These are phyloP conservation scores for Steinernema hermaphroditum DNA, from an alignment of 2,888 invertebrate species.

Conservation along the genomic window DNA sequence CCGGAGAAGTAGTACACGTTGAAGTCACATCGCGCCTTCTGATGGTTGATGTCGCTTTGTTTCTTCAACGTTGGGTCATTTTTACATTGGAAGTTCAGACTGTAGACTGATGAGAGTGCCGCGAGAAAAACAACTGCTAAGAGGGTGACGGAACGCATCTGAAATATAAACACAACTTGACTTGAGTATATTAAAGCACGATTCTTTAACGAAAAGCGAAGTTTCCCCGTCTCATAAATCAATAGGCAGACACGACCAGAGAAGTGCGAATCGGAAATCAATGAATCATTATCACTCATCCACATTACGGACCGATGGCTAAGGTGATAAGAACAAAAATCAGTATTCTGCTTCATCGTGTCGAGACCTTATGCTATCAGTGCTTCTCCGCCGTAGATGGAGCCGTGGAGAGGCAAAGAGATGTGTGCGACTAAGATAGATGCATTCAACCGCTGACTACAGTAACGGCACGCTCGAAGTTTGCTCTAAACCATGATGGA, in stretches of 20 bases:
- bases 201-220: too few species aligned
- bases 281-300: constrained; percentile 5
- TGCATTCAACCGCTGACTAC: too few species aligned
- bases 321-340: constrained; percentile 27
- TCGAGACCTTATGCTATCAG: constrained; percentile 25
- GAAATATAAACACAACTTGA: too few species aligned
- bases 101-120: background rate
- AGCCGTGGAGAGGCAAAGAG: background rate
- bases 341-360: constrained; percentile 22
- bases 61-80: too few species aligned
- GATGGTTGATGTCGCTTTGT: too few species aligned
- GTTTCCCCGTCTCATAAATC: too few species aligned
- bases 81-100: too few species aligned
- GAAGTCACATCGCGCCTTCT: constrained; percentile 34
- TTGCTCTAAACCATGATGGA: too few species aligned
- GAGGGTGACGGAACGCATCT: background rate
- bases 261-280: background rate
- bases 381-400: constrained; percentile 1
- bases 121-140: background rate
- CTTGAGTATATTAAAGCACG: too few species aligned
- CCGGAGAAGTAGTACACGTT: constrained; percentile 49
- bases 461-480: too few species aligned
- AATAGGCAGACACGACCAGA: background rate
- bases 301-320: background rate
- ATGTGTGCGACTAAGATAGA: too few species aligned